phyloP scores from a whole-genome alignment of 2,113 vertebrate genomes.

The Larimichthys polyactis region DNA sequence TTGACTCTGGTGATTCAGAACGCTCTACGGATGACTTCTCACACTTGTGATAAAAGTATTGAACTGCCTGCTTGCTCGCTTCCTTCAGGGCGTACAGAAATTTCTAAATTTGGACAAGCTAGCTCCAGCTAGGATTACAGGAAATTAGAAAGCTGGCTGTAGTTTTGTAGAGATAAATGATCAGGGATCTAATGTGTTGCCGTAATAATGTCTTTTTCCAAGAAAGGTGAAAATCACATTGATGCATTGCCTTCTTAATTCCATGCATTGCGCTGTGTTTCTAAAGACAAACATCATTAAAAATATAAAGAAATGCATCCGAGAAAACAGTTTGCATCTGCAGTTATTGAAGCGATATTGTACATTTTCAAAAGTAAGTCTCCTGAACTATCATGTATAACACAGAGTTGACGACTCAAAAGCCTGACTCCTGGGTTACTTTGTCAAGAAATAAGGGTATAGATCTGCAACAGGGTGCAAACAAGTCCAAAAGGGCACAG shows the following conservation, averaged over 20 bases:
- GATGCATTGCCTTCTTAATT: neutral
- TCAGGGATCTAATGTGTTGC: neutral
- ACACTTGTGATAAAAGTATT: constrained; percentile 15
- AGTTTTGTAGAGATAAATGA: constrained; percentile 20
- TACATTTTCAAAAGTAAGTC: neutral
- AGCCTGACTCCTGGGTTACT: neutral
- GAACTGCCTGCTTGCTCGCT: constrained; percentile 18
- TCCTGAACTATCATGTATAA: neutral
- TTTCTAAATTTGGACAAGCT: constrained; percentile 1
- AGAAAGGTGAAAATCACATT: neutral
- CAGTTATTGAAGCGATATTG: neutral
- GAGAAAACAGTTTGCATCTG: neutral
- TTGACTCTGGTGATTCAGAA: constrained; percentile 32
- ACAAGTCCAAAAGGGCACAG: too few species aligned
- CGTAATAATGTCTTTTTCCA: neutral
- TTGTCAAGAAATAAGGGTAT: neutral
- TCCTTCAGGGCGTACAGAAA: neutral
- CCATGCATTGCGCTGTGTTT: neutral
- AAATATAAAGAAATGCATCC: neutral
- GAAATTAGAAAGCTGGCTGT: neutral
- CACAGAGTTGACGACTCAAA: neutral
- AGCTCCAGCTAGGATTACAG: constrained; percentile 3
- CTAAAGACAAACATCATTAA: neutral
- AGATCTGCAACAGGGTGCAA: neutral
- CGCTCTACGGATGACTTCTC: constrained; percentile 1